phyloP scores from a whole-genome alignment of 2,888 invertebrate species.

The Trachelus troglodyta region DNA sequence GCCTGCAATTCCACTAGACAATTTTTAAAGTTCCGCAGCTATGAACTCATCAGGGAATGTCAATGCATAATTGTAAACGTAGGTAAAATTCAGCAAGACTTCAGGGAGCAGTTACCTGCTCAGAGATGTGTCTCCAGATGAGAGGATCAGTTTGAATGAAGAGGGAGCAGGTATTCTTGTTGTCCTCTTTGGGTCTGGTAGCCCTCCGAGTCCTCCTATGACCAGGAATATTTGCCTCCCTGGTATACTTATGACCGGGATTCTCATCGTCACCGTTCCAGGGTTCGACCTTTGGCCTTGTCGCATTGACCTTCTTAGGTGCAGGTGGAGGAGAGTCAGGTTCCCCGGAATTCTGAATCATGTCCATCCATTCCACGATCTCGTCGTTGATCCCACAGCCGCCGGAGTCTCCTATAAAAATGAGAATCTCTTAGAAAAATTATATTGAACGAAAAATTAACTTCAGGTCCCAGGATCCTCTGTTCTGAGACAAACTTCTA shows the following conservation, averaged over 20 bases:
- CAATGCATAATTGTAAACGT: background rate
- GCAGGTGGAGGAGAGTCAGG: conserved; percentile 43
- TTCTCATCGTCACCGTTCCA: conserved; percentile 63
- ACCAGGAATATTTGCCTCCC: conserved; percentile 77
- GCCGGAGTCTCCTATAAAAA: conserved; percentile 77
- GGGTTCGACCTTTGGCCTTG: conserved; percentile 39
- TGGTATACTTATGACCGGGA: conserved; percentile 80
- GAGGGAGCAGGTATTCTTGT: conserved; percentile 91
- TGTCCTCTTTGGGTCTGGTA: conserved; percentile 74
- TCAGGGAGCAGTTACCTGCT: conserved; percentile 72
- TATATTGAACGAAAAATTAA: background rate
- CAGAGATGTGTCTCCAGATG: conserved; percentile 94
- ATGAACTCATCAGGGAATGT: background rate
- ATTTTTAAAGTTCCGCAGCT: background rate
- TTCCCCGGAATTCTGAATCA: conserved; percentile 80
- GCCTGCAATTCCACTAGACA: background rate
- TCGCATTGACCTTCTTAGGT: conserved; percentile 42
- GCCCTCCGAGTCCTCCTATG: conserved; percentile 69
- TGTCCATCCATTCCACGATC: conserved; percentile 92
- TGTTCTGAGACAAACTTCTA: background rate
- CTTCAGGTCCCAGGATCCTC: background rate
- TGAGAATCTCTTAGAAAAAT: conserved; percentile 8
- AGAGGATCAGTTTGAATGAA: conserved; percentile 99
- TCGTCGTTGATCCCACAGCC: conserved; percentile 92
- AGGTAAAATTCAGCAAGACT: background rate